These are phyloP conservation scores for Anorthoa munda DNA, from an alignment of 2,888 invertebrate species.

Conservation along the genomic window DNA sequence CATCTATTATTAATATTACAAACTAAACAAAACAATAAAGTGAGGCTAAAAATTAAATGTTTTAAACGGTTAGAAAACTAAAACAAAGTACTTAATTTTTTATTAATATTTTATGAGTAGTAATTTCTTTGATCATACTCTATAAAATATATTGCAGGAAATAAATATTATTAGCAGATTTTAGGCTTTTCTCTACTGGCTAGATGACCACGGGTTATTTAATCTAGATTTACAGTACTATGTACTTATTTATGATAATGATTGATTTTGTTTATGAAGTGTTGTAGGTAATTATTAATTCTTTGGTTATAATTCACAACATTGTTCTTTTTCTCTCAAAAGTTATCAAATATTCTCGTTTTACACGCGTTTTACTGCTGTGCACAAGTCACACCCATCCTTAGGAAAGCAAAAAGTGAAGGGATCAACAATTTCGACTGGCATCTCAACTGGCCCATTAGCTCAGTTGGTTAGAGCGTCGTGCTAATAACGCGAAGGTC, in stretches of 20 bases:
- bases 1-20: slow-evolving; percentile 29
- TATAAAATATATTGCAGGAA: too few relatives aligned
- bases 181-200: too few relatives aligned
- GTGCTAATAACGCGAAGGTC: slow-evolving; percentile 95
- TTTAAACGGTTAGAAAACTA: too few relatives aligned
- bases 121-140: too few relatives aligned
- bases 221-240: too few relatives aligned
- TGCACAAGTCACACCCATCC: not conserved
- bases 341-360: not conserved
- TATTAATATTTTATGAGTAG: too few relatives aligned
- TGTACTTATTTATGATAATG: too few relatives aligned
- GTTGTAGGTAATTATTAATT: not conserved
- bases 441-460: slow-evolving; percentile 81
- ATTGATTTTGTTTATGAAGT: too few relatives aligned
- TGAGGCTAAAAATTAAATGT: not conserved
- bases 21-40: not conserved
- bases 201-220: too few relatives aligned
- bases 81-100: too few relatives aligned
- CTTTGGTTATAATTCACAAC: not conserved
- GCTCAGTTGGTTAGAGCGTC: slow-evolving; percentile 95
- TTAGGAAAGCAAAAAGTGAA: slow-evolving; percentile 13
- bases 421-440: slow-evolving; percentile 41
- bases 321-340: not conserved
- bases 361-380: not conserved
- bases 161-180: too few relatives aligned